Evolutionary conservation across 1,140 invertebrate species (phyloP), one percentile per base, ranked within the genome.

Genomic region (Trigoniulus corallinus): DNA sequence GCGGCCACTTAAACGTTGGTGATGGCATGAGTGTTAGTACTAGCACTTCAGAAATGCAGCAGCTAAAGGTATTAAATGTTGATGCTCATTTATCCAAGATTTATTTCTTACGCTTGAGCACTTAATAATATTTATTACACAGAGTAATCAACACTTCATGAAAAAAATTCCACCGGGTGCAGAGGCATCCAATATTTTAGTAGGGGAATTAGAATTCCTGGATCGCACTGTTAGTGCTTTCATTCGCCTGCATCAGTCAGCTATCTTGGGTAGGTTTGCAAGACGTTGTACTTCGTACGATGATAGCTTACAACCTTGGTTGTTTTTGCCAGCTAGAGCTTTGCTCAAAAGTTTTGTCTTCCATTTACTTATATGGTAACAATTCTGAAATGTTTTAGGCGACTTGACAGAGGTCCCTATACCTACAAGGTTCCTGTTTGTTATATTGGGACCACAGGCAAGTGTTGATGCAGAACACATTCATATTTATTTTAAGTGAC

Each of bases 381-480:
- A 24, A 4, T 10, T 22, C n/a, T 22, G 4, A 21, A 15, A 10
- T 48, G 4, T 47, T 51, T 20, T 24, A 51, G 50, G 89, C 2
- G 89, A 98, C 66, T 68, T 98, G 23, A 97, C 93, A 12, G 94
- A 98, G 74, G 91, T 96, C 44, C 91, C 93, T 27, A 87, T 98
- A 34, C 94, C 93, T 22, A 96, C 92, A 2, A 76, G 89, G 61
- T 98, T 98, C 64, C 73, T 98, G 53, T 98, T 97, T 63, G 75
- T 98, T 25, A 72, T 98, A 56, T 74, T 98, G 12, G 93, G 92
- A 24, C 94, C 95, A 15, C 72, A 74, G 59, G 84, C 80, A 60
- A 76, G 73, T 61, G 44, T 48, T 50, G n/a, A 37, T 44, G 49
- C 15, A 15, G 43, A 15, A 10, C 7, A 27, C 24, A 48, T 45